Evolutionary conservation across 2,888 invertebrate species (phyloP).

Genomic region (Lasioglossum lativentre): DNA sequence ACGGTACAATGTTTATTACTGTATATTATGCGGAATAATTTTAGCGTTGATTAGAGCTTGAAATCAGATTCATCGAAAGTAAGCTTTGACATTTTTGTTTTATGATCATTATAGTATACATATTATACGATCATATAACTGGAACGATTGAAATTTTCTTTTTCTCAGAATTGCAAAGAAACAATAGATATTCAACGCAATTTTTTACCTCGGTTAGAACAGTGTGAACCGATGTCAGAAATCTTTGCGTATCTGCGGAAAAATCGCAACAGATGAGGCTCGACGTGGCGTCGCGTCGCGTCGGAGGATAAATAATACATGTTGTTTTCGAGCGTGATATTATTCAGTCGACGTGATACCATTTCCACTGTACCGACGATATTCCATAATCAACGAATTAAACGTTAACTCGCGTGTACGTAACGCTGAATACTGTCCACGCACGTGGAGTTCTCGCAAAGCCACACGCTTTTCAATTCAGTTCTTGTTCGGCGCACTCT

Average conservation of each 20-base stretch:
- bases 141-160: no score
- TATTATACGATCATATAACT: no score
- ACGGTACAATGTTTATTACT: neutral
- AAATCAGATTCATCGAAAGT: neutral
- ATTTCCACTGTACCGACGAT: neutral
- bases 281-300: no score
- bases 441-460: constrained; percentile 2
- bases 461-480: constrained; percentile 23
- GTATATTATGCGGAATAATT: neutral
- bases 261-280: neutral
- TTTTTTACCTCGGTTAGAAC: neutral
- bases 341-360: neutral
- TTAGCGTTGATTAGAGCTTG: neutral
- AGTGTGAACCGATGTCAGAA: neutral
- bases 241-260: neutral
- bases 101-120: no score
- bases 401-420: neutral
- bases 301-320: neutral
- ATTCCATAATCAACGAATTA: neutral
- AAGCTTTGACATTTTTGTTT: no score
- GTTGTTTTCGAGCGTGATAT: neutral
- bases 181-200: neutral
- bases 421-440: neutral
- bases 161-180: no score
- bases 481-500: constrained; percentile 17